Percentiles rank a stretch among this genome's conserved stretches.
Evolutionary conservation across 1,140 invertebrate genomes (phyloP).

Genomic region (Caenorhabditis elegans): DNA sequence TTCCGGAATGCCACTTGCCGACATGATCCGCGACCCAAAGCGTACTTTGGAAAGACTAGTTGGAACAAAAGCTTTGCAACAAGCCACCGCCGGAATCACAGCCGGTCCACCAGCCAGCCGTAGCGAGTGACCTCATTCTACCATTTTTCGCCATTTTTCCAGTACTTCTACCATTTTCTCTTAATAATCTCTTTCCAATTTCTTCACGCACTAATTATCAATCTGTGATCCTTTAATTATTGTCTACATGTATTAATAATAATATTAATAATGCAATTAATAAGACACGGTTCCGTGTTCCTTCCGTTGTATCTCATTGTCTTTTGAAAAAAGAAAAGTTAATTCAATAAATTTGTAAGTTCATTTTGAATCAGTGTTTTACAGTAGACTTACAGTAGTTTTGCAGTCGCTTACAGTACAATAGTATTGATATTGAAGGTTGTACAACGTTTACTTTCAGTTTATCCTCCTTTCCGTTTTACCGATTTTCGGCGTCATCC

Average conservation of each 20-base stretch:
- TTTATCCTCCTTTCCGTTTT: too few species aligned
- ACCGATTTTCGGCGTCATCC: too few species aligned
- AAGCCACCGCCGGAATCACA: conserved; percentile 5
- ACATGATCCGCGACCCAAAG: conserved; percentile 64
- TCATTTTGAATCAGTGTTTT: too few species aligned
- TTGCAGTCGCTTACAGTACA: too few species aligned
- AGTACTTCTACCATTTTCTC: neutral
- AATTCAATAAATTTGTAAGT: neutral
- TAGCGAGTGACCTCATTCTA: conserved; percentile 18
- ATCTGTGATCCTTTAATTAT: neutral
- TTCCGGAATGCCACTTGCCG: conserved; percentile 57
- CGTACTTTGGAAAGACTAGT: conserved; percentile 62
- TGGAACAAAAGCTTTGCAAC: conserved; percentile 32
- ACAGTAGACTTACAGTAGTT: too few species aligned
- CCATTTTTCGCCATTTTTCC: neutral
- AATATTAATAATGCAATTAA: conserved; percentile 10
- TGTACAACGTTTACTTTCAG: too few species aligned
- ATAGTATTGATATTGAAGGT: too few species aligned
- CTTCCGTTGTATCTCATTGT: conserved; percentile 22
- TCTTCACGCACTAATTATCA: neutral
- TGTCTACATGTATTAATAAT: neutral
- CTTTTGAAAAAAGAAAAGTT: neutral
- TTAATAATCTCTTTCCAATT: neutral
- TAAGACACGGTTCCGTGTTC: conserved; percentile 24
- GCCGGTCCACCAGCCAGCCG: conserved; percentile 23